Percentiles rank a stretch among this genome's conserved stretches.
These are phyloP conservation scores for Helogale parvula DNA, from an alignment of 2,113 vertebrate genomes.

Conservation along the genomic window DNA sequence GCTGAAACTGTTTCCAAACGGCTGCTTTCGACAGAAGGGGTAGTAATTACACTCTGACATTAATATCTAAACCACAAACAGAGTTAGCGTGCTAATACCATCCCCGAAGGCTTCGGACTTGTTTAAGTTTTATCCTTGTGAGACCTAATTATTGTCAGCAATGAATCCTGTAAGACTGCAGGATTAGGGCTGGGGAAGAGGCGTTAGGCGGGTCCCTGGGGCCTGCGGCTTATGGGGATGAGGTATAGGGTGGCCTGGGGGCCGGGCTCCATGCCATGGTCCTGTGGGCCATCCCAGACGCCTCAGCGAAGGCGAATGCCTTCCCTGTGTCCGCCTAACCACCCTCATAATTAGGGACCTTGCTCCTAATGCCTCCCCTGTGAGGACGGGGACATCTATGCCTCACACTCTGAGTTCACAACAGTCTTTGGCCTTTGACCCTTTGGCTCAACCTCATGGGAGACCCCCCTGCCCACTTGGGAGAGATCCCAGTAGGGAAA, in stretches of 20 bases:
- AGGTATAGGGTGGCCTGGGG: not conserved
- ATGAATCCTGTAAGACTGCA: conserved; percentile 81
- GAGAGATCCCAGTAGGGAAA: not conserved
- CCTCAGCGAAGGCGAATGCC: too few relatives aligned
- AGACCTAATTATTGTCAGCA: conserved; percentile 86
- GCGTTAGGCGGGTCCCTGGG: conserved; percentile 47
- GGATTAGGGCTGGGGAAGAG: conserved; percentile 70
- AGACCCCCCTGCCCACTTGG: not conserved
- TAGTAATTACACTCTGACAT: conserved; percentile 85
- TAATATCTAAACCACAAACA: conserved; percentile 89
- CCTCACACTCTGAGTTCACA: not conserved
- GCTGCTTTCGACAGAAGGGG: conserved; percentile 69
- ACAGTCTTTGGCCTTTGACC: not conserved
- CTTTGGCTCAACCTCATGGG: not conserved
- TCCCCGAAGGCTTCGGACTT: conserved; percentile 84
- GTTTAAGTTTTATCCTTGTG: conserved; percentile 83
- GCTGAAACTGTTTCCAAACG: conserved; percentile 77
- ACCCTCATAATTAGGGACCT: not conserved
- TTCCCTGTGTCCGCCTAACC: not conserved
- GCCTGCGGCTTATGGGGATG: not conserved
- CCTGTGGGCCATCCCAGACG: not conserved
- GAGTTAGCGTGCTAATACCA: conserved; percentile 81
- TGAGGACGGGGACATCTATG: accelerated
- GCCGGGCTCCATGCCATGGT: not conserved
- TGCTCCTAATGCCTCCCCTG: not conserved